phyloP scores from a whole-genome alignment of 2,797 vertebrate species.

The Sebastes minor region DNA sequence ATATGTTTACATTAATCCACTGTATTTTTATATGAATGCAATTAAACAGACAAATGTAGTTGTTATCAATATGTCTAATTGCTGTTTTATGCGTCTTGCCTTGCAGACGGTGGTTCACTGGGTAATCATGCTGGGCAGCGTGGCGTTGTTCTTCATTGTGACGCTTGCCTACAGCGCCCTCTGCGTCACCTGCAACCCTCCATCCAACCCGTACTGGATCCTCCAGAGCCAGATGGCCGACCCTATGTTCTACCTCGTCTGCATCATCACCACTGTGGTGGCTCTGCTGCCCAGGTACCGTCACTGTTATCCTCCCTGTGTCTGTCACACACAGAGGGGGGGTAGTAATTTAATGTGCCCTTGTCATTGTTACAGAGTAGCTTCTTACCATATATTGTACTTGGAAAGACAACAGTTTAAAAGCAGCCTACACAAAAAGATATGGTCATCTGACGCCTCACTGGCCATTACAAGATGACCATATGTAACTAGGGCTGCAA shows the following conservation, averaged over 20 bases:
- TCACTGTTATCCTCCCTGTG: background rate
- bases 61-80: background rate
- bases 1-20: background rate
- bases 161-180: constrained; percentile 84
- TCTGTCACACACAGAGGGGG: background rate
- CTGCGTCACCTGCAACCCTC: constrained; percentile 89
- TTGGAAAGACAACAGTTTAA: background rate
- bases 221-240: constrained; percentile 89
- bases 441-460: background rate
- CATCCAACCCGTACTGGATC: constrained; percentile 89
- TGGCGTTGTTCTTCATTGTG: constrained; percentile 84
- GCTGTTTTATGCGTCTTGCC: constrained; percentile 11
- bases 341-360: background rate
- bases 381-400: background rate
- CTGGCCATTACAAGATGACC: background rate
- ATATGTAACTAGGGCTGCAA: background rate
- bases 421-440: background rate
- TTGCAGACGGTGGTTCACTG: constrained; percentile 88
- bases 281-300: constrained; percentile 92
- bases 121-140: constrained; percentile 84
- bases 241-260: constrained; percentile 90
- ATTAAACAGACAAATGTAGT: background rate
- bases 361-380: background rate
- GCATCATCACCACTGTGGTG: constrained; percentile 84
- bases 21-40: background rate